Evolutionary conservation across 2,113 vertebrate species (phyloP).

Genomic region (Anhinga rufa): DNA sequence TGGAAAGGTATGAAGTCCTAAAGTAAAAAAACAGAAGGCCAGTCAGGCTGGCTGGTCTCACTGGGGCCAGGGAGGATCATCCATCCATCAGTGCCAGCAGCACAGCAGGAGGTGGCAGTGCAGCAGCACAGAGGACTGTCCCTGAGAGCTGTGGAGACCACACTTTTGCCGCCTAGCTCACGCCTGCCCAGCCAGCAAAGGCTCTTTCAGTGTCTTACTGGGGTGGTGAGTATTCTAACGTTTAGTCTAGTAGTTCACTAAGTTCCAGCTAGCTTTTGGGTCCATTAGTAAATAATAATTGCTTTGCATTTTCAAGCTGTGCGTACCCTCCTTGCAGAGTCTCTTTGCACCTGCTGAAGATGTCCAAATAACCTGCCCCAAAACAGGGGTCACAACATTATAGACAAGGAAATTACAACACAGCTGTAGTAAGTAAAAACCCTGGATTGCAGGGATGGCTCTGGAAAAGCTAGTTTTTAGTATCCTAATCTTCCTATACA

Average conservation of each 20-base stretch:
- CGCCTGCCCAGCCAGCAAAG: neutral
- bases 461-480: neutral
- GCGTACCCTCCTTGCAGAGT: neutral
- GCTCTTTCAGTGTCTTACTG: neutral
- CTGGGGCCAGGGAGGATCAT: neutral
- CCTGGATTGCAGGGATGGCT: neutral
- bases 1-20: neutral
- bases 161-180: neutral
- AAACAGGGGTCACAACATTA: neutral
- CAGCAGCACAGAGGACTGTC: neutral
- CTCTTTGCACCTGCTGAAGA: neutral
- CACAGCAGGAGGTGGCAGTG: neutral
- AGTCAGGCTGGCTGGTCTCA: neutral
- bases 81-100: neutral
- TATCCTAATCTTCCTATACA: neutral
- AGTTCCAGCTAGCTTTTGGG: neutral
- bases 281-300: neutral
- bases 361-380: neutral
- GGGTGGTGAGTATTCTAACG: neutral
- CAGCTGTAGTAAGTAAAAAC: neutral
- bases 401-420: neutral
- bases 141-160: neutral
- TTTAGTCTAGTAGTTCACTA: neutral
- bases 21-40: neutral
- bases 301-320: neutral